These are phyloP conservation scores for Pasiphila rectangulata DNA, from an alignment of 2,888 invertebrate species.

Conservation along the genomic window DNA sequence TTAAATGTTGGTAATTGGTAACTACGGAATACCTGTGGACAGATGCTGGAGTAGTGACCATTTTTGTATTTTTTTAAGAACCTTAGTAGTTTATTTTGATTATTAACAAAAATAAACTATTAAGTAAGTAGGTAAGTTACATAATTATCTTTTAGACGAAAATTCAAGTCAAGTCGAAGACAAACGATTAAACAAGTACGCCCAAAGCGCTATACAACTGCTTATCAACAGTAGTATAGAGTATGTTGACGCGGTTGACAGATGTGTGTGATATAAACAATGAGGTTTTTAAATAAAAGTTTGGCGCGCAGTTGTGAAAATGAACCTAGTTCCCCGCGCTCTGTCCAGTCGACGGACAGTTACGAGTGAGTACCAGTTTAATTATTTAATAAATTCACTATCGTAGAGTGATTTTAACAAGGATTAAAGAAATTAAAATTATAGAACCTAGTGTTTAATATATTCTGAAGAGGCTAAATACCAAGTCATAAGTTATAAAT, in stretches of 20 bases:
- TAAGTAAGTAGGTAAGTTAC: background rate
- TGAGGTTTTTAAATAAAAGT: conserved; percentile 42
- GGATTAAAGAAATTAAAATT: background rate
- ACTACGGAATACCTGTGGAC: no score
- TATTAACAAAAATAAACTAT: no score
- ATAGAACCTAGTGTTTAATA: no score
- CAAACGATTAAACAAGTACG: background rate
- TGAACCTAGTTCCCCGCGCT: conserved; percentile 52
- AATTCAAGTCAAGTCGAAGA: background rate
- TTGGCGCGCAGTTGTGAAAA: conserved; percentile 37
- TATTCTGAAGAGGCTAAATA: no score
- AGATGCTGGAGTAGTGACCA: no score
- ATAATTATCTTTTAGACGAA: no score
- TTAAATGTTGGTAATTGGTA: no score
- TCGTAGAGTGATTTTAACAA: no score
- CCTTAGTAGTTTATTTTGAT: no score
- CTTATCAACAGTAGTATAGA: background rate
- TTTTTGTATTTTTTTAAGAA: no score
- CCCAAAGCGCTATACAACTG: background rate
- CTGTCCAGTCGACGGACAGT: conserved; percentile 56
- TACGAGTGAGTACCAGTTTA: conserved; percentile 52
- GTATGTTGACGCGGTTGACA: background rate
- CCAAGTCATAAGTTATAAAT: no score
- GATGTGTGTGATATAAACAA: conserved; percentile 19
- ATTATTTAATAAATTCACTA: conserved; percentile 1